Base-by-base conservation (phyloP, 2,888 invertebrate species). In the Limnephilus rhombicus region DNA sequence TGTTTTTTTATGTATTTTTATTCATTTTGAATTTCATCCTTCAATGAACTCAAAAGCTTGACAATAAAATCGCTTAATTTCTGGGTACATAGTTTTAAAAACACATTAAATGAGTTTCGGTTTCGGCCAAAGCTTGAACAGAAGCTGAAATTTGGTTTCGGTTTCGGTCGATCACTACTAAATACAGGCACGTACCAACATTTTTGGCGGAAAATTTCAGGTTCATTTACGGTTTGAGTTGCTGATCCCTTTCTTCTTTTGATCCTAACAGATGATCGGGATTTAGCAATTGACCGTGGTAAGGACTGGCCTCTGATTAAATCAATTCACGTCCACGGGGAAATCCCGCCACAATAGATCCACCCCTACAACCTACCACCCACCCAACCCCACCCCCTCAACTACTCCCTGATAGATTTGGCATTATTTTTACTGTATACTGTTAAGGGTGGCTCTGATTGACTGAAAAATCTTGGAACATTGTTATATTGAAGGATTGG, bases 321-420 rank as follows among this genome's bases (percentile, higher is more conserved):
- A 93, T 93, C 93, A 93, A 92, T 92, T 86, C 89, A 34, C 80
- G 91, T 90, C 93, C 92, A 90, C 83, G 29, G 92, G 93, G 93
- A 92, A 93, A 93, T 92, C 85, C 89, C 49, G 31, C 89, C 37
- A 89, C 91, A 88, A 91, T 89, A 89, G 89, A 53, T 53, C 13
- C 18, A 41, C 81, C 45, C 82, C 82, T 29, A n/a, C 68, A 24
- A 68, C 9, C 82, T 29, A n/a, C 68, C 4, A 68, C 9, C 68
- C 24, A 9, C 68, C 68, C 68, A 24, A 9, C 1, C 68, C 68
- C 68, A 24, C 68, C 24, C 68, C 68, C n/a, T 24, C 68, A 24
- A 68, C 68, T n/a, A 24, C n/a, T 7, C 9, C 9, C 49, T 37
- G 49, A 29, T 86, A 13, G 29, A 86, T 86, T 86, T 13, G n/a